phyloP scores from a whole-genome alignment of 2,888 invertebrate species.

The Entomobrya multifasciata region DNA sequence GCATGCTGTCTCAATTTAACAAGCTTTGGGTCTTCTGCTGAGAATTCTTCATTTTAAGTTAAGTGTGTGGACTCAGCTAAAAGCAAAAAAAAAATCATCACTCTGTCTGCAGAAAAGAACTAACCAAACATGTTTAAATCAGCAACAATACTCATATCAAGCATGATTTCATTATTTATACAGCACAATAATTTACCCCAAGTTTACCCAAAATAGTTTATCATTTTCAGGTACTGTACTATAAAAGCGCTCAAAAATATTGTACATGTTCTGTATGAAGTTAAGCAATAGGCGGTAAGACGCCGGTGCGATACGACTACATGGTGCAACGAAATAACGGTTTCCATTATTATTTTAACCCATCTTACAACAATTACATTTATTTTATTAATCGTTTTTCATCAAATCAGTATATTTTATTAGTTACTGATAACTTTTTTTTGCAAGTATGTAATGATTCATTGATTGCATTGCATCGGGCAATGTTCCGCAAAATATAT shows the following conservation, averaged over 20 bases:
- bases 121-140: not conserved
- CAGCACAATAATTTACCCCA: not conserved
- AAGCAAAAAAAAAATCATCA: too few relatives aligned
- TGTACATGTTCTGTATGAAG: too few relatives aligned
- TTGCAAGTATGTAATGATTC: not conserved
- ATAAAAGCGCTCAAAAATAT: too few relatives aligned
- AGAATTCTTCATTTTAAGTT: not conserved
- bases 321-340: constrained; percentile 64
- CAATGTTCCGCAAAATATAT: constrained; percentile 11
- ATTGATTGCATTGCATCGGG: not conserved
- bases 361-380: too few relatives aligned
- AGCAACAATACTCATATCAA: not conserved
- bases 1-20: constrained; percentile 52
- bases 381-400: too few relatives aligned
- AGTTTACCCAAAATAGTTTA: too few relatives aligned
- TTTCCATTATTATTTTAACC: constrained; percentile 40
- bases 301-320: not conserved
- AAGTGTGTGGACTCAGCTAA: too few relatives aligned
- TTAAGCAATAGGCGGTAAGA: not conserved
- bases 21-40: constrained; percentile 12
- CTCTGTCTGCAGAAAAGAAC: not conserved
- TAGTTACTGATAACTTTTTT: constrained; percentile 12
- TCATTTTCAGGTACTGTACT: too few relatives aligned
- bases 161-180: not conserved
- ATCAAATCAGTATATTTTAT: constrained; percentile 49